Evolutionary conservation across 2,113 vertebrate genomes (phyloP), one percentile per base, ranked within the genome.

Genomic region (Sander vitreus): DNA sequence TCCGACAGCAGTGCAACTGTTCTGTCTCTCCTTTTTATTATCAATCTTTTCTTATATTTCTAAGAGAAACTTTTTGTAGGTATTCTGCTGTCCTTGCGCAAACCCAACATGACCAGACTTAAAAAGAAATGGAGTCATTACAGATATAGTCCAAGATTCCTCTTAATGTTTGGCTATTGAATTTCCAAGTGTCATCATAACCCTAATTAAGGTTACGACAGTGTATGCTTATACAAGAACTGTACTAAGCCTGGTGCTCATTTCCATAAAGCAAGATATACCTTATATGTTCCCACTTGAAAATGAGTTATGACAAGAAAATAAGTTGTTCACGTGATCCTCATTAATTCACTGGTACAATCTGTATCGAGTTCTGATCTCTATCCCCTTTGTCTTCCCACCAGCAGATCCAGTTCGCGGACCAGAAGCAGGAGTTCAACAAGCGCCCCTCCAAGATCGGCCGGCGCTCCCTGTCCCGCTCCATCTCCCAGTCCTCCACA

Each of bases 351-450:
- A n/a, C 11, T 39, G 21, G 25, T 33, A 25, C 33, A 65, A 59
- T 13, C 36, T 11, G 19, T 54, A 54, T 21, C 2, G n/a, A 58
- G 9, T 67, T 59, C 51, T 90, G 64, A 85, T 36, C 51, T 75
- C 16, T 1, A 0, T 70, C 78, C 63, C 36, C 25, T 36, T 6
- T 58, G 18, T 73, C 65, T 19, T 13, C 78, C 21, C 1, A 0
- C 27, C 64, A 78, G 33, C 96, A 99, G 96, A 99, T 99, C 95
- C 98, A 99, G 83, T 99, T 99, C 89, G 98, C 98, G 10, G 98
- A 99, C 95, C 98, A 99, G 85, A 99, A 99, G 87, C 97, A 98
- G 83, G 98, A 99, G 82, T 99, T 99, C 92, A 99, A 97, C 95
- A 99, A 99, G 90, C 97, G 98, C 50, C 98, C 98, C 2, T 97